Conservation (phyloP, 2,888 invertebrate species). For the Sesia apiformis region DNA sequence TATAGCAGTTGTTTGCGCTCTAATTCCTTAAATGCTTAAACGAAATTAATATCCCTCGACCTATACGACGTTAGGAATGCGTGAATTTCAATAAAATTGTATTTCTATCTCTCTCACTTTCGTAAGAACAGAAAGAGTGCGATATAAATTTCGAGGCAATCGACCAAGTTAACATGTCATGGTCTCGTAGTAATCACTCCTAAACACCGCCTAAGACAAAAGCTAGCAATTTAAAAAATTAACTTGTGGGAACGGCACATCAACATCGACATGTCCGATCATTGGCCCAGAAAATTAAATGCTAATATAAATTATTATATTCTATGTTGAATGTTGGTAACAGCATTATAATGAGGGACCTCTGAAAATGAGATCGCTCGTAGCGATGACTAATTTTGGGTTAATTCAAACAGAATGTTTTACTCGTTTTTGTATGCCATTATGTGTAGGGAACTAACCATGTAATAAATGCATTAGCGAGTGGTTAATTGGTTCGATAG, state of each 20-base stretch:
- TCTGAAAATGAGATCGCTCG: slow-evolving; percentile 55
- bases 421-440: slow-evolving; percentile 24
- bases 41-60: not conserved
- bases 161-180: not conserved
- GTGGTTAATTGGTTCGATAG: too few relatives aligned
- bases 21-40: not conserved
- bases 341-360: slow-evolving; percentile 61
- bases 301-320: slow-evolving; percentile 68
- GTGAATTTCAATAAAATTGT: not conserved
- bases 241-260: slow-evolving; percentile 45
- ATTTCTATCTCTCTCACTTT: not conserved
- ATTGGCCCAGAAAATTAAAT: slow-evolving; percentile 68
- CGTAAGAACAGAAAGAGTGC: not conserved
- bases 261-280: slow-evolving; percentile 38
- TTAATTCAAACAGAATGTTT: not conserved
- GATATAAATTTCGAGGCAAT: not conserved
- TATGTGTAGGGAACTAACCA: slow-evolving; percentile 27
- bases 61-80: not conserved
- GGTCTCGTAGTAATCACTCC: not conserved
- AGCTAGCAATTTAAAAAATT: slow-evolving; percentile 30
- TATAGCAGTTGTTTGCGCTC: not conserved
- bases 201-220: slow-evolving; percentile 19
- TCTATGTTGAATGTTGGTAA: slow-evolving; percentile 56
- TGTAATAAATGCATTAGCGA: too few relatives aligned
- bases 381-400: slow-evolving; percentile 53